Percentiles rank a stretch among this genome's conserved stretches.
phyloP scores from a whole-genome alignment of 2,113 vertebrate genomes.

The Leptosomus discolor region DNA sequence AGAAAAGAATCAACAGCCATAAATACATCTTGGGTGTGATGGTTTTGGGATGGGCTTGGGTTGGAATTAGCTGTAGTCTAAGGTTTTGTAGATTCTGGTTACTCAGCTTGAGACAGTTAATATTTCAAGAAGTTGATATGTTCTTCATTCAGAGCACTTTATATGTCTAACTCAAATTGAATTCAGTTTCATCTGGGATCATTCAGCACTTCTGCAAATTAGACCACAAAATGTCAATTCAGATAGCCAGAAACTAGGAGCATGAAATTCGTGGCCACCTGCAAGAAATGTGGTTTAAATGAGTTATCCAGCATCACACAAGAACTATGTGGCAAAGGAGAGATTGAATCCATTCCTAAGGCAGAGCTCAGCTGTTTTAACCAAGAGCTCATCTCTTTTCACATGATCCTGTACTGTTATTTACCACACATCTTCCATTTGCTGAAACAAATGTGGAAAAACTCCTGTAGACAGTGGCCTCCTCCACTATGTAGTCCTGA shows the following conservation, averaged over 20 bases:
- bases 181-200: not conserved
- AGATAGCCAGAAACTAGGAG: not conserved
- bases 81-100: not conserved
- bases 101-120: not conserved
- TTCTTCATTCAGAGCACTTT: not conserved
- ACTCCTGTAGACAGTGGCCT: not conserved
- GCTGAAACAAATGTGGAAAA: constrained; percentile 12
- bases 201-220: constrained; percentile 30
- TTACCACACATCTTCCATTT: not conserved
- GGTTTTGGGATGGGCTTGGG: not conserved
- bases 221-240: constrained; percentile 21
- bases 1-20: not conserved
- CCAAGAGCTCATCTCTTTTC: not conserved
- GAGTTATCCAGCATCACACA: not conserved
- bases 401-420: not conserved
- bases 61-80: not conserved
- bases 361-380: not conserved
- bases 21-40: not conserved
- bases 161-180: not conserved
- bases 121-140: not conserved
- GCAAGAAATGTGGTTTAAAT: constrained; percentile 14
- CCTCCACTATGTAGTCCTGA: not conserved
- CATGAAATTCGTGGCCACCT: not conserved
- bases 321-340: not conserved
- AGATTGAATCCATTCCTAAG: not conserved